phyloP scores from a whole-genome alignment of 30 jellyfish, hydroid and myxozoan species.

The Aurelia aurita complex sp. Pacific region DNA sequence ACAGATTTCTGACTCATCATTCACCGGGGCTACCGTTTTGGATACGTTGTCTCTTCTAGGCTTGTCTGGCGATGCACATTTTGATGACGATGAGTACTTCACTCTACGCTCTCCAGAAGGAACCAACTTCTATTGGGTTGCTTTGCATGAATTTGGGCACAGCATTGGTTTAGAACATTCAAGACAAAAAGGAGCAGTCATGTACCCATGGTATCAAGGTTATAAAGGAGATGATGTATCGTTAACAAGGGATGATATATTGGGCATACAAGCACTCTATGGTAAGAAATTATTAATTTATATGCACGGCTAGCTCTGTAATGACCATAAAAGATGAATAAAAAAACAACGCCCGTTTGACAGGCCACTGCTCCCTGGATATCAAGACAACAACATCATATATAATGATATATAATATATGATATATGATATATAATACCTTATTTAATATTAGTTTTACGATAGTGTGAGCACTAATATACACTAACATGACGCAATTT shows the following conservation, averaged over 20 bases:
- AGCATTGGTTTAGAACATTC: slow-evolving; percentile 95
- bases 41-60: slow-evolving; percentile 23
- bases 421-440: no score
- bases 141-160: slow-evolving; percentile 80
- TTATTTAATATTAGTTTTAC: no score
- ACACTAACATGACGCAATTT: no score
- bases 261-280: slow-evolving; percentile 81
- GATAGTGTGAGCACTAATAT: no score
- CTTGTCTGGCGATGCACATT: slow-evolving; percentile 80
- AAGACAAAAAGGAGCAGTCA: slow-evolving; percentile 73
- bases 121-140: slow-evolving; percentile 84
- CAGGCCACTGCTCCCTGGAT: no score
- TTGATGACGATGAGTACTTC: slow-evolving; percentile 73
- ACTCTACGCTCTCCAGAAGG: slow-evolving; percentile 71
- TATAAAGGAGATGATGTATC: slow-evolving; percentile 75
- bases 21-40: no score
- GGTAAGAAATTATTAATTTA: slow-evolving; percentile 53
- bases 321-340: no score
- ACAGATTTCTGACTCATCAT: no score
- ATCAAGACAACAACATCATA: no score
- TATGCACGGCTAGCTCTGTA: background rate
- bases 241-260: slow-evolving; percentile 71
- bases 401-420: no score
- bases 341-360: no score
- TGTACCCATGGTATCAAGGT: slow-evolving; percentile 98